These are phyloP conservation scores for Petrolisthes cinctipes DNA, from an alignment of 2,888 invertebrate species.

Conservation along the genomic window DNA sequence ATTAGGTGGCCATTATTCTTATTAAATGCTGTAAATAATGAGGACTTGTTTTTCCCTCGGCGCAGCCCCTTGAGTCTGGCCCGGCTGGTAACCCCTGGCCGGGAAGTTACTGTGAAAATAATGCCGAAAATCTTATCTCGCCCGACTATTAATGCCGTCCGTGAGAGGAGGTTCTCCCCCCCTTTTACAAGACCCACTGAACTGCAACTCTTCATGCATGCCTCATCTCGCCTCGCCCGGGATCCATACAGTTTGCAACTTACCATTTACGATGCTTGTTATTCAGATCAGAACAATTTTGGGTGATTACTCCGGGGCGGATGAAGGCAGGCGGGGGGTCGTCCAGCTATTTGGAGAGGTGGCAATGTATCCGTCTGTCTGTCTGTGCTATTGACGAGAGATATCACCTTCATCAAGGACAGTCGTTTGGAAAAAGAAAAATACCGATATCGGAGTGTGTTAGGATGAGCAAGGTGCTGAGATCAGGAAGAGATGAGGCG, in stretches of 20 bases:
- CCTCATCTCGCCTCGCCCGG: not conserved
- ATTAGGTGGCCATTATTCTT: constrained; percentile 48
- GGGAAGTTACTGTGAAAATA: constrained; percentile 14
- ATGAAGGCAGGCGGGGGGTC: not conserved
- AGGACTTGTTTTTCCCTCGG: constrained; percentile 17
- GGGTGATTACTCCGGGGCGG: constrained; percentile 3
- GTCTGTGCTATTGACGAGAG: no score
- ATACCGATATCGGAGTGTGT: no score
- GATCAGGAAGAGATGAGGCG: not conserved
- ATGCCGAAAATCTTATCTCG: constrained; percentile 22
- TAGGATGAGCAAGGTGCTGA: not conserved
- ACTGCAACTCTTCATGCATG: not conserved
- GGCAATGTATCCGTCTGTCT: no score
- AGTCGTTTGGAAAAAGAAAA: no score
- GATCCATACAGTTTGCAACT: constrained; percentile 28
- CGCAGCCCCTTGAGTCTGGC: no score
- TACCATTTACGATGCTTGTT: constrained; percentile 5
- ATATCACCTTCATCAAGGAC: no score
- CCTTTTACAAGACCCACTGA: not conserved
- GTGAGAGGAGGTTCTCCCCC: not conserved
- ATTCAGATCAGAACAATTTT: constrained; percentile 6
- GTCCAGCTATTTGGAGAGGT: no score
- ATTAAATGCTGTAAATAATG: constrained; percentile 44
- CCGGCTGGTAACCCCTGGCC: not conserved
- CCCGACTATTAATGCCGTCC: not conserved